These are phyloP conservation scores for Lysandra coridon DNA, from an alignment of 2,888 invertebrate species.

Conservation along the genomic window DNA sequence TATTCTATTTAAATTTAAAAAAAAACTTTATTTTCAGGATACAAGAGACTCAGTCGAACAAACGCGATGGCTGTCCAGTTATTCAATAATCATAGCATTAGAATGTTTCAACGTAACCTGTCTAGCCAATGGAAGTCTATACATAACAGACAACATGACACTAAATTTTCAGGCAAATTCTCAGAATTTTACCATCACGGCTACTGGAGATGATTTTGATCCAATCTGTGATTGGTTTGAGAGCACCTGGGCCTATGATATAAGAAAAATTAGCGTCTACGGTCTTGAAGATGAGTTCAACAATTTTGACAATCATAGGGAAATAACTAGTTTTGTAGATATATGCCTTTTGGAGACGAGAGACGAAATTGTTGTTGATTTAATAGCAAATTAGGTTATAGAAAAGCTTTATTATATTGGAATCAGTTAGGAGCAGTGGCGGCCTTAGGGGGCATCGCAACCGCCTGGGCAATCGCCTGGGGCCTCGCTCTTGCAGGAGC, in stretches of 20 bases:
- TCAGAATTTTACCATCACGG: constrained; percentile 50
- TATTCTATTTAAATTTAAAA: not conserved
- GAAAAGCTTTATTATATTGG: not conserved
- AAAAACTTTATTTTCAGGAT: constrained; percentile 51
- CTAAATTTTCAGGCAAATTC: constrained; percentile 53
- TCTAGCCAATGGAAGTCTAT: constrained; percentile 57
- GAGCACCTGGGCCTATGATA: constrained; percentile 46
- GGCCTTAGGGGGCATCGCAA: too few relatives aligned
- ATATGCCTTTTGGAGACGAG: constrained; percentile 51
- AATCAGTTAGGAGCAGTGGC: too few relatives aligned
- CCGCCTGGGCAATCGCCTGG: too few relatives aligned
- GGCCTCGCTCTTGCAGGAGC: too few relatives aligned
- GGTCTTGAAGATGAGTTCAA: constrained; percentile 61
- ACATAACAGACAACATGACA: constrained; percentile 51
- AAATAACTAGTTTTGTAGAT: constrained; percentile 48
- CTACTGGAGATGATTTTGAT: constrained; percentile 50
- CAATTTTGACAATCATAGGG: constrained; percentile 63
- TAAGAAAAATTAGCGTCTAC: constrained; percentile 58
- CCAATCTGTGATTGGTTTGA: constrained; percentile 50
- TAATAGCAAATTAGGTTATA: constrained; percentile 17
- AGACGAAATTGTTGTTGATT: constrained; percentile 34
- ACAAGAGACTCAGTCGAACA: constrained; percentile 53
- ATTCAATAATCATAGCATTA: constrained; percentile 59
- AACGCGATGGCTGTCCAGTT: constrained; percentile 55
- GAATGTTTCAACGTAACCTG: constrained; percentile 50